phyloP scores from a whole-genome alignment of 2,888 invertebrate species.

The Carterocephalus palaemon region DNA sequence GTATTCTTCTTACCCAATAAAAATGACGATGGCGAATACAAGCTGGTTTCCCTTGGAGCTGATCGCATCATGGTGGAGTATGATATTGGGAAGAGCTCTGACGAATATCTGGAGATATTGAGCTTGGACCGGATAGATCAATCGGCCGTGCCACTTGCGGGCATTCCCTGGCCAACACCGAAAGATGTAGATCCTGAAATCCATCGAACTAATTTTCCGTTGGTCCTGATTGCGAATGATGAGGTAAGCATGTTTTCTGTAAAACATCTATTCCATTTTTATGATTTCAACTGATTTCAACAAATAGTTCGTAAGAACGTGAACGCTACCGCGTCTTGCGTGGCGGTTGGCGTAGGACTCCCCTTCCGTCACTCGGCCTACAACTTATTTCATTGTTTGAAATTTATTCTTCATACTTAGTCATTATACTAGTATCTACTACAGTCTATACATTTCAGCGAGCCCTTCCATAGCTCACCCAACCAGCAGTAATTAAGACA shows the following conservation, averaged over 20 bases:
- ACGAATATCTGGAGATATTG: conserved; percentile 57
- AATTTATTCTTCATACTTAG: too few relatives aligned
- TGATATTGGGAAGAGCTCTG: conserved; percentile 67
- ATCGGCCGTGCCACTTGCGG: conserved; percentile 77
- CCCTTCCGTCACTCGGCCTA: too few relatives aligned
- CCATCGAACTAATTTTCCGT: conserved; percentile 47
- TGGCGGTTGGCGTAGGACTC: too few relatives aligned
- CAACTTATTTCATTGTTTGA: too few relatives aligned
- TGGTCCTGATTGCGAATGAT: conserved; percentile 80
- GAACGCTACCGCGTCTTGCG: too few relatives aligned
- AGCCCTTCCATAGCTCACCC: too few relatives aligned
- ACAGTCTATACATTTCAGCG: too few relatives aligned
- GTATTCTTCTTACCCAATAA: conserved; percentile 75
- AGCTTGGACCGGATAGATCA: conserved; percentile 81
- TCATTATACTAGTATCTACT: too few relatives aligned
- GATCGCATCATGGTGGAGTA: conserved; percentile 81
- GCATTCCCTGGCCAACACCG: conserved; percentile 56
- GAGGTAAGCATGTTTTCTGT: conserved; percentile 63
- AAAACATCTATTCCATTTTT: too few relatives aligned
- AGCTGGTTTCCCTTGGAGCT: conserved; percentile 78
- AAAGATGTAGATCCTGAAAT: conserved; percentile 40
- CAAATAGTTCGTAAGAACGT: too few relatives aligned
- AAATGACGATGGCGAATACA: conserved; percentile 50
- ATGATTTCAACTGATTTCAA: too few relatives aligned
- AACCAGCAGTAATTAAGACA: too few relatives aligned